Percentiles rank a stretch among this genome's conserved stretches.
Conservation (phyloP, 2,113 vertebrate genomes). For the Carassius auratus region DNA sequence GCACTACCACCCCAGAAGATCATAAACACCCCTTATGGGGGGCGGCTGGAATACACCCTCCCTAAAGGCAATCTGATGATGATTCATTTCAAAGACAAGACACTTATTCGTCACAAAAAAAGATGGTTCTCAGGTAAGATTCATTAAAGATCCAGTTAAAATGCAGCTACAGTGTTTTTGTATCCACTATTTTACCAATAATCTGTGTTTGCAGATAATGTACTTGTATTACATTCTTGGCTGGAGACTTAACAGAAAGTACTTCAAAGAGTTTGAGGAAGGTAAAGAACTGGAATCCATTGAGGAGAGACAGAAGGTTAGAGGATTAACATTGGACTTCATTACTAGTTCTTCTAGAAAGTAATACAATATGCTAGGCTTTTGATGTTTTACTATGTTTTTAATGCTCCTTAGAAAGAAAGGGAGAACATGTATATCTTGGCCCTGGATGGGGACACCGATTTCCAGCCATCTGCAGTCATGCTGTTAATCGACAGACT, state of each 20-base stretch:
- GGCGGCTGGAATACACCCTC: slow-evolving; percentile 66
- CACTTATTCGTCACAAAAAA: slow-evolving; percentile 57
- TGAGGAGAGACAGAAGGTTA: slow-evolving; percentile 53
- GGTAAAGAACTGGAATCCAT: not conserved
- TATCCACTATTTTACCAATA: too few species aligned
- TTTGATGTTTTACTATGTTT: not conserved
- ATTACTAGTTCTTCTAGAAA: not conserved
- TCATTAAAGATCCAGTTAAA: not conserved
- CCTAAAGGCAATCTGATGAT: slow-evolving; percentile 66
- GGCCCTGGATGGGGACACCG: slow-evolving; percentile 77
- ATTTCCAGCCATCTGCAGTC: slow-evolving; percentile 75
- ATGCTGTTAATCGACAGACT: too few species aligned
- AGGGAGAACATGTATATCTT: slow-evolving; percentile 76
- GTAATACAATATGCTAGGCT: not conserved
- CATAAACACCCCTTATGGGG: slow-evolving; percentile 67
- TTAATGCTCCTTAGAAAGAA: slow-evolving; percentile 61
- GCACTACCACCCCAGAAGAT: slow-evolving; percentile 54
- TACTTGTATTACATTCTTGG: slow-evolving; percentile 72
- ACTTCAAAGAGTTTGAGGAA: slow-evolving; percentile 43
- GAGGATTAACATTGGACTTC: not conserved
- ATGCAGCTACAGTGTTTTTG: not conserved
- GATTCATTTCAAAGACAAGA: slow-evolving; percentile 35
- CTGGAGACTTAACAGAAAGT: slow-evolving; percentile 64
- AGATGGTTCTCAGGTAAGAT: slow-evolving; percentile 42
- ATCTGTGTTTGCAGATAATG: slow-evolving; percentile 65